These are phyloP conservation scores for Orientallactaga sibirica DNA, from an alignment of 2,797 vertebrate species.

Conservation along the genomic window DNA sequence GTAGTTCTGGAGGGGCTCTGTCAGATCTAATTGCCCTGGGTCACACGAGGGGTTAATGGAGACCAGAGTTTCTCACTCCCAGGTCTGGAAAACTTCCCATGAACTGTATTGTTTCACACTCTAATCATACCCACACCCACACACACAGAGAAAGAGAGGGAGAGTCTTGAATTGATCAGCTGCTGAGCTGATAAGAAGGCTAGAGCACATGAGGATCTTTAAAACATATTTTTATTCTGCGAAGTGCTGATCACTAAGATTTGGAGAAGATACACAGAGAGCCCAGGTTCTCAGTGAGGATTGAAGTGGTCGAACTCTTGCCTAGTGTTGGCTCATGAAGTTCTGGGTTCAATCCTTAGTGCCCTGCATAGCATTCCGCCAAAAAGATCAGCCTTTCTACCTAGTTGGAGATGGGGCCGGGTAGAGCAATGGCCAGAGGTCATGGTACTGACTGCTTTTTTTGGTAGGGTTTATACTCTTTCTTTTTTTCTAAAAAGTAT, in stretches of 20 bases:
- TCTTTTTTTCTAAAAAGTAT: too few species aligned
- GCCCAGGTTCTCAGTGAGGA: background rate
- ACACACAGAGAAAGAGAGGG: background rate
- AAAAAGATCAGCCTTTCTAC: background rate
- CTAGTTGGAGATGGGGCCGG: background rate
- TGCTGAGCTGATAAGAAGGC: background rate
- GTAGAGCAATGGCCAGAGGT: too few species aligned
- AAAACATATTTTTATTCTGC: background rate
- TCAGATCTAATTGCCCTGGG: background rate
- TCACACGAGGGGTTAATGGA: background rate
- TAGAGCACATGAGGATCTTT: background rate
- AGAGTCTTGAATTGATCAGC: background rate
- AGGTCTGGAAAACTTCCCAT: background rate
- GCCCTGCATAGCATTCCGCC: too few species aligned
- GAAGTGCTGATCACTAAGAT: background rate
- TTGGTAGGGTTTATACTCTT: too few species aligned
- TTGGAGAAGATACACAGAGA: background rate
- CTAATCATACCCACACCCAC: too few species aligned
- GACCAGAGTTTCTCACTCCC: background rate
- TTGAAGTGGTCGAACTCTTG: rapidly evolving
- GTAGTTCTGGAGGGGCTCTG: background rate
- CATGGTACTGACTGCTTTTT: too few species aligned
- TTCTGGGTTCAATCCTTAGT: background rate
- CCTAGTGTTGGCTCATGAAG: background rate
- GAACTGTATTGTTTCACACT: background rate